phyloP scores from a whole-genome alignment of 2,113 vertebrate species.

The Tetrax tetrax region DNA sequence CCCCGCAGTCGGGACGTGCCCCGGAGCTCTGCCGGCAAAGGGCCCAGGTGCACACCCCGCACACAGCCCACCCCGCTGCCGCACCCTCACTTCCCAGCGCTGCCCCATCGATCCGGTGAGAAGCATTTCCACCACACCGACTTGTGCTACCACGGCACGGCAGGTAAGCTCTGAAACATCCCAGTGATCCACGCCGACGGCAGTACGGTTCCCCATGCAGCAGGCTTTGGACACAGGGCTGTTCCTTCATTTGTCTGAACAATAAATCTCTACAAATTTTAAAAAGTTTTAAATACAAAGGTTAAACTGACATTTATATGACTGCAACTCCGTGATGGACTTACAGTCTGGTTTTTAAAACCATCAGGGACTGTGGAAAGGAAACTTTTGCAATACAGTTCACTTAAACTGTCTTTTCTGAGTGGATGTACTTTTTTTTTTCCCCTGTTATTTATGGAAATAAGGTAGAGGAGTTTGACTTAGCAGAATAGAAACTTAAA shows the following conservation, averaged over 20 bases:
- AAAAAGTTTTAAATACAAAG: not conserved
- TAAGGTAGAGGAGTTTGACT: not conserved
- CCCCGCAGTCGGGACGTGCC: accelerated
- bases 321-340: not conserved
- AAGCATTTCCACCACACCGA: not conserved
- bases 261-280: not conserved
- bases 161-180: accelerated
- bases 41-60: accelerated
- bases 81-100: not conserved
- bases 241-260: not conserved
- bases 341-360: not conserved
- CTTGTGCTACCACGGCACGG: not conserved
- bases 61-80: not conserved
- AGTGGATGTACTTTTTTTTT: not conserved
- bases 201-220: accelerated
- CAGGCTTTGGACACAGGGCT: not conserved
- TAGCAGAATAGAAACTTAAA: not conserved
- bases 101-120: accelerated
- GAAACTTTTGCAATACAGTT: not conserved
- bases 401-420: not conserved
- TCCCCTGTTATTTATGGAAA: not conserved
- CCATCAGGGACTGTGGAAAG: not conserved
- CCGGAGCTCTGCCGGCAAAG: not conserved
- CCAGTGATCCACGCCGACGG: accelerated
- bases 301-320: not conserved